Base-by-base conservation (phyloP, 2,888 invertebrate species). In the Blera fallax region DNA sequence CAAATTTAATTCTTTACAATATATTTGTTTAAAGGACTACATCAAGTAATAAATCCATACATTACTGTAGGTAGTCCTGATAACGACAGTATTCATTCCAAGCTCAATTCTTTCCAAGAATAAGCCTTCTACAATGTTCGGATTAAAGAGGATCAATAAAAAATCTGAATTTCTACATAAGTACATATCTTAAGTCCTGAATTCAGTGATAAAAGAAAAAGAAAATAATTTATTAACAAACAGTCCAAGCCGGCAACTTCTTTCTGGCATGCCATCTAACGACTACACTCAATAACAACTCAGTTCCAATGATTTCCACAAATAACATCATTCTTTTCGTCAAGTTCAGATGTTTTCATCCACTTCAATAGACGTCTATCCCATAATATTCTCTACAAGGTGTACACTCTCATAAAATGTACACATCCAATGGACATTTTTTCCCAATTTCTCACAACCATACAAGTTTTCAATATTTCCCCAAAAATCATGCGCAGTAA, bases 241-340 rank as follows among this genome's bases (percentile, higher is more conserved):
- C 52, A 62, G n/a, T 14, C 8, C 14, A 16, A n/a, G 21, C 34
- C 21, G 10, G 24, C 10, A 8, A 32, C 8, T 52, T 52, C 10
- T 10, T 14, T 21, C n/a, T 24, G 14, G 0, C 50, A 14, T 72
- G 65, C 72, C 78, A 78, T 73, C 78, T 83, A 16, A 6, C 27
- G 29, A 24, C 52, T 72, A 65, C 29, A 54, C 2, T 37, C 10
- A 14, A 43, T 18, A 72, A 52, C 34, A 72, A 11, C 21, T 58
- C 24, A 21, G 43, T 69, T 24, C 29, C 56, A 54, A 73, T 40
- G 14, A 24, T 56, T 45, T 60, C 45, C 54, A 54, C 67, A 79
- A 77, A 69, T 56, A 50, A 32, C 60, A 48, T 73, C 48, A 69
- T 58, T 18, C 62, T 40, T 27, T 69, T 74, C 73, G 73, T 79